Evolutionary conservation across 2,797 vertebrate species (phyloP), one percentile per base, ranked within the genome.

Genomic region (Gallinago nigripennis): DNA sequence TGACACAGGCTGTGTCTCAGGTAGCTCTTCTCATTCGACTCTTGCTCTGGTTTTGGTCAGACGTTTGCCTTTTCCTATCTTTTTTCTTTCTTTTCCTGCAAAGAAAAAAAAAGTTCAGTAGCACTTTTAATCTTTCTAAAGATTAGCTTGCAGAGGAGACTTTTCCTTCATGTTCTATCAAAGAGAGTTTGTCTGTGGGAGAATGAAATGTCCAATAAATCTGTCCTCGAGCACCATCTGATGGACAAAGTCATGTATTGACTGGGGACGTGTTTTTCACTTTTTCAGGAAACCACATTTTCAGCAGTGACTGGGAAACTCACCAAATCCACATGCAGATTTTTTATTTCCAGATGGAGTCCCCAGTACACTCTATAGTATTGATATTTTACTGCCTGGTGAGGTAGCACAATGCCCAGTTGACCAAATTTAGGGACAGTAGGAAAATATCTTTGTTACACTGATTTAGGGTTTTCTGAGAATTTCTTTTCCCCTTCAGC

Each of bases 201-300:
- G 89, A 70, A 48, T 5, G 33, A 85, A 46, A 66, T 46, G 68
- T 54, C 37, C 25, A 54, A 31, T 72, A 92, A 84, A 84, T 76
- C 81, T 96, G 86, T 96, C 81, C 88, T 96, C 30, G 90, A 97
- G 95, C 96, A 92, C 97, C 97, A 96, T 93, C 97, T 97, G 88
- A 93, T 96, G 97, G 97, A 43, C 27, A 93, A 90, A 92, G 86
- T 37, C 28, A 50, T 84, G 95, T 63, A 97, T 37, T 82, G 91
- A 86, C 83, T 15, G 35, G 35, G 58, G 19, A 73, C 16, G 11
- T 2, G 30, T 14, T 61, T 70, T 56, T 57, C 17, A 12, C 53
- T 79, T 70, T 89, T 46, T 65, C 35, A 25, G 72, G 57, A 80
- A 94, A 71, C 30, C 14, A 2, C 8, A 28, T 63, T 57, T 68